A percentile compares a stretch with the other conserved stretches of the same genome.
These are phyloP conservation scores for Thalassoma bifasciatum DNA, from an alignment of 2,113 vertebrate genomes.

Conservation along the genomic window DNA sequence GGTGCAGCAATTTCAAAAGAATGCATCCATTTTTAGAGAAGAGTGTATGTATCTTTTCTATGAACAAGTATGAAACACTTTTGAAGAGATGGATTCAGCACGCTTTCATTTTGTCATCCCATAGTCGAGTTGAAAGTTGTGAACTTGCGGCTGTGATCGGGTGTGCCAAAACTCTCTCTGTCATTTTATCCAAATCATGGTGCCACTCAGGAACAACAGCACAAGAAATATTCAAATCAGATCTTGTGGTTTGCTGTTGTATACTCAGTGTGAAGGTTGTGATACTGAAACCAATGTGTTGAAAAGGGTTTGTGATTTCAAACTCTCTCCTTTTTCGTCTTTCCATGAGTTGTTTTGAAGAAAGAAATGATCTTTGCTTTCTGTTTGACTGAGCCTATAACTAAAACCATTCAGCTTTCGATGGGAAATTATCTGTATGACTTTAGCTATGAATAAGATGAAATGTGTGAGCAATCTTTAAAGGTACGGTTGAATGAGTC, in stretches of 20 bases:
- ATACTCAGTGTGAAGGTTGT: slow-evolving; percentile 14
- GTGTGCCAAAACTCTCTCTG: slow-evolving; percentile 5
- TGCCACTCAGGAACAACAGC: slow-evolving; percentile 2
- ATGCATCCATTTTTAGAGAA: too few relatives aligned
- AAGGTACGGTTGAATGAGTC: background rate
- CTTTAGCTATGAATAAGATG: background rate
- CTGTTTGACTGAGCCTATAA: background rate
- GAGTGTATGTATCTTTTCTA: too few relatives aligned
- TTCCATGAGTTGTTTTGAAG: background rate
- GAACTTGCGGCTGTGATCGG: slow-evolving; percentile 11
- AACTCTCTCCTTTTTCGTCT: background rate
- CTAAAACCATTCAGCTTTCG: background rate
- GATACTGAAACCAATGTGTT: background rate
- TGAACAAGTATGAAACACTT: too few relatives aligned
- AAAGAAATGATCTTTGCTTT: background rate
- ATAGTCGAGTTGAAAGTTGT: slow-evolving; percentile 38
- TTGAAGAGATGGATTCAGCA: too few relatives aligned
- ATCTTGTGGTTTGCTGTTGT: slow-evolving; percentile 1
- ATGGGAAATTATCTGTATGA: background rate
- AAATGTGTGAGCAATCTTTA: background rate
- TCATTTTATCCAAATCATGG: slow-evolving; percentile 42
- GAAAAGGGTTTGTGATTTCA: background rate
- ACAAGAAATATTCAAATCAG: slow-evolving; percentile 31
- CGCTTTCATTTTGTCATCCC: background rate
- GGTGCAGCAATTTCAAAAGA: background rate